phyloP scores from a whole-genome alignment of 2,888 invertebrate species.

The Polyploca ridens region DNA sequence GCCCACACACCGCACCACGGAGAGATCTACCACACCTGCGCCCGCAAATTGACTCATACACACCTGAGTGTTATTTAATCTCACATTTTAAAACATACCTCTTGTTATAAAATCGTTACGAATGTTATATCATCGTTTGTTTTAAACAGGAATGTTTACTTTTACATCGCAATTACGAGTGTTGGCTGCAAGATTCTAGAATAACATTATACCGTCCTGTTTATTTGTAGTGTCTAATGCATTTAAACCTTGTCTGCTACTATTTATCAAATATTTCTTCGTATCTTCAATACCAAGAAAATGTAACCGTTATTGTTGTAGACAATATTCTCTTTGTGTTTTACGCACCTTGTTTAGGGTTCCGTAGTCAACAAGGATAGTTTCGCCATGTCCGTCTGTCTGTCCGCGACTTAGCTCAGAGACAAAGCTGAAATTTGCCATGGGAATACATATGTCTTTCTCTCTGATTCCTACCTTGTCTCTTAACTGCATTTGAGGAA shows the following conservation, averaged over 20 bases:
- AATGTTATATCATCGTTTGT: constrained; percentile 24
- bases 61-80: constrained; percentile 78
- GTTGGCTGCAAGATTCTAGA: not conserved
- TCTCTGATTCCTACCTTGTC: too few species aligned
- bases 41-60: constrained; percentile 64
- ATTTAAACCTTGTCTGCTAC: not conserved
- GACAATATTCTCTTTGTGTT: too few species aligned
- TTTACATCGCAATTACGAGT: constrained; percentile 9
- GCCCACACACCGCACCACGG: constrained; percentile 67
- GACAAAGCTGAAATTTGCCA: too few species aligned
- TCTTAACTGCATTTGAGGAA: too few species aligned
- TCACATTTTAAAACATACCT: constrained; percentile 52
- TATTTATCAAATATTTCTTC: not conserved
- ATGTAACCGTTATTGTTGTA: too few species aligned
- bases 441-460: too few species aligned
- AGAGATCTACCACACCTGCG: constrained; percentile 76
- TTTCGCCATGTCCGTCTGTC: too few species aligned
- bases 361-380: too few species aligned
- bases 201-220: not conserved
- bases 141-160: constrained; percentile 15
- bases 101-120: constrained; percentile 31
- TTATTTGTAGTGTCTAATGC: not conserved
- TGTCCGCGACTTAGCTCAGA: too few species aligned
- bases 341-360: too few species aligned
- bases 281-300: not conserved